These are phyloP conservation scores for Megamerina dolium DNA, from an alignment of 2,888 invertebrate genomes.

Conservation along the genomic window DNA sequence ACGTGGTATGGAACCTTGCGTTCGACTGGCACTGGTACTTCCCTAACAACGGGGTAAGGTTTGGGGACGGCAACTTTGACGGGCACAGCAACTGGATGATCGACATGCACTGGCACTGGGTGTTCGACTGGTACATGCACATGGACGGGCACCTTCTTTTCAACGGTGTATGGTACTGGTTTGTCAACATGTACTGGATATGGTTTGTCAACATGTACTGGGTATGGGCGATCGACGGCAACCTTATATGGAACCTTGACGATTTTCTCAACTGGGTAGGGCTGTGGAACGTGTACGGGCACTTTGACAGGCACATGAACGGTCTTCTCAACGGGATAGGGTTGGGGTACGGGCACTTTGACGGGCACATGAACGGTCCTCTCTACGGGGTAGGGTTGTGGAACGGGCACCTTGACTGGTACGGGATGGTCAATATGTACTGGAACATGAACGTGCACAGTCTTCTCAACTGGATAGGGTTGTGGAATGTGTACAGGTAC, in stretches of 20 bases:
- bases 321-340: conserved; percentile 72
- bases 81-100: conserved; percentile 61
- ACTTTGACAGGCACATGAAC: conserved; percentile 70
- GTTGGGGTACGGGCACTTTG: conserved; percentile 73
- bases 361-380: conserved; percentile 70
- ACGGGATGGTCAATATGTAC: conserved; percentile 72
- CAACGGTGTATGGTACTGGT: conserved; percentile 55
- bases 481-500: conserved; percentile 66
- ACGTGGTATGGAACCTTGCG: conserved; percentile 58
- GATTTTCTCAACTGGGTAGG: conserved; percentile 57
- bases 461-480: conserved; percentile 75
- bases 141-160: conserved; percentile 51
- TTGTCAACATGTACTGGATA: conserved; percentile 30
- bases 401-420: conserved; percentile 72
- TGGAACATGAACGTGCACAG: conserved; percentile 60
- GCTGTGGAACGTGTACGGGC: conserved; percentile 52
- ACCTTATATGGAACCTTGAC: conserved; percentile 62
- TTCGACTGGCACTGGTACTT: conserved; percentile 58
- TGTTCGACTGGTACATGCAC: conserved; percentile 50
- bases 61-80: conserved; percentile 56
- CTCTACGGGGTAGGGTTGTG: conserved; percentile 74
- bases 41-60: conserved; percentile 59
- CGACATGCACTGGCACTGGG: conserved; percentile 57
- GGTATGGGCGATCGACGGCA: conserved; percentile 61
- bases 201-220: conserved; percentile 57